Conservation (phyloP, 1,140 invertebrate species). For the Drosophila asahinai region DNA sequence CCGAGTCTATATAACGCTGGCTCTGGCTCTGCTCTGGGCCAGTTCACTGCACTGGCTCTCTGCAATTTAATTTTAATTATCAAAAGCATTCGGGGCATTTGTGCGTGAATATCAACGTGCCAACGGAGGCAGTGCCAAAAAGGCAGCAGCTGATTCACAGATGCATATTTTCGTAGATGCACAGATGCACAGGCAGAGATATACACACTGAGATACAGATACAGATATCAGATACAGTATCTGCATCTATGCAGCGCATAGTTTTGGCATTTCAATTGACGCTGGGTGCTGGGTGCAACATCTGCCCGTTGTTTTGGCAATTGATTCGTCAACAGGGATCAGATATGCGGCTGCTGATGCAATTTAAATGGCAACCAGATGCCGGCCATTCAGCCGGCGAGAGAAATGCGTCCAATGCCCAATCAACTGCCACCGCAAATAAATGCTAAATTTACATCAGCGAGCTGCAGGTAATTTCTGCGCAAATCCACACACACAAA, state of each 20-base stretch:
- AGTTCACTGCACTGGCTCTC: constrained; percentile 51
- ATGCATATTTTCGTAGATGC: constrained; percentile 24
- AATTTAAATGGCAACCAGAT: constrained; percentile 68
- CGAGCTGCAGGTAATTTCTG: not conserved
- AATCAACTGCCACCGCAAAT: constrained; percentile 26
- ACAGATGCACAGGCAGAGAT: constrained; percentile 11
- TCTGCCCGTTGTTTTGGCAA: constrained; percentile 61
- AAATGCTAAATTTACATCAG: constrained; percentile 28
- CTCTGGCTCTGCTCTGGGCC: not conserved
- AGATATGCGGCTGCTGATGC: constrained; percentile 28
- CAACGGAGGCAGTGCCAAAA: constrained; percentile 58
- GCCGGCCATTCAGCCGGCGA: constrained; percentile 36
- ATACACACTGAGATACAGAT: constrained; percentile 2
- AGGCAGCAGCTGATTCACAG: constrained; percentile 52
- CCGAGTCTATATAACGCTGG: not conserved
- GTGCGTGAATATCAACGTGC: constrained; percentile 65
- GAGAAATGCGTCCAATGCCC: constrained; percentile 48
- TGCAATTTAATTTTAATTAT: constrained; percentile 52
- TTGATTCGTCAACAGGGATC: constrained; percentile 56
- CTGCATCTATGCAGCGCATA: constrained; percentile 41
- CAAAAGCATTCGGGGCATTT: constrained; percentile 70
- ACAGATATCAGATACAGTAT: not conserved
- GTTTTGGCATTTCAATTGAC: constrained; percentile 69
- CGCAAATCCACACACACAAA: not conserved
- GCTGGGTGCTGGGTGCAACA: constrained; percentile 55